Conservation (phyloP, 1,140 invertebrate genomes). For the Tribolium castaneum region DNA sequence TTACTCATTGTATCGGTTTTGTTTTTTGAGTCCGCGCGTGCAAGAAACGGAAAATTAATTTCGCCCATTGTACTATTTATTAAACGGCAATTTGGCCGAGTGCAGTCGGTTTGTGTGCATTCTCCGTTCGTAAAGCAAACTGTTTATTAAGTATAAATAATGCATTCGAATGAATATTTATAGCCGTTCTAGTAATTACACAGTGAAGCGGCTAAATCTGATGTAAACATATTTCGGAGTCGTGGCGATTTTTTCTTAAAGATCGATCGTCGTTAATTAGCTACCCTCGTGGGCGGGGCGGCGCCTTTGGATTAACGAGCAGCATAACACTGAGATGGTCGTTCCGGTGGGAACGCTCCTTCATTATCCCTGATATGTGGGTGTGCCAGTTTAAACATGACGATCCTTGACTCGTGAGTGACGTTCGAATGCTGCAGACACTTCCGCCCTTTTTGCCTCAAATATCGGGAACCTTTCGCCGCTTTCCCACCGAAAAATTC, state of each 20-base stretch:
- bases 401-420: conserved; percentile 11
- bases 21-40: neutral
- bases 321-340: conserved; percentile 29
- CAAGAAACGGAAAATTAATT: neutral
- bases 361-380: conserved; percentile 41
- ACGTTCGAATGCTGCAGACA: neutral
- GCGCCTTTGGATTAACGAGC: neutral
- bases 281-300: conserved; percentile 1
- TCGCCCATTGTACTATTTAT: neutral
- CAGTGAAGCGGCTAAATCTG: neutral
- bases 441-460: neutral
- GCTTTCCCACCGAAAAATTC: conserved; percentile 20
- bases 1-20: conserved; percentile 19
- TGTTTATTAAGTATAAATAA: neutral
- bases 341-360: conserved; percentile 43
- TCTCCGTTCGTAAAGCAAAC: neutral
- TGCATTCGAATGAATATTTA: neutral
- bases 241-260: neutral
- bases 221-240: neutral
- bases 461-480: conserved; percentile 13
- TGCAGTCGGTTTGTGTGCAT: neutral
- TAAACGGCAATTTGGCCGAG: neutral
- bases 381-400: conserved; percentile 14
- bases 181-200: neutral
- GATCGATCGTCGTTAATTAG: conserved; percentile 15